A percentile compares a stretch with the other conserved stretches of the same genome.
Conservation (phyloP, 1,140 invertebrate genomes). For the Drosophila tristis region DNA sequence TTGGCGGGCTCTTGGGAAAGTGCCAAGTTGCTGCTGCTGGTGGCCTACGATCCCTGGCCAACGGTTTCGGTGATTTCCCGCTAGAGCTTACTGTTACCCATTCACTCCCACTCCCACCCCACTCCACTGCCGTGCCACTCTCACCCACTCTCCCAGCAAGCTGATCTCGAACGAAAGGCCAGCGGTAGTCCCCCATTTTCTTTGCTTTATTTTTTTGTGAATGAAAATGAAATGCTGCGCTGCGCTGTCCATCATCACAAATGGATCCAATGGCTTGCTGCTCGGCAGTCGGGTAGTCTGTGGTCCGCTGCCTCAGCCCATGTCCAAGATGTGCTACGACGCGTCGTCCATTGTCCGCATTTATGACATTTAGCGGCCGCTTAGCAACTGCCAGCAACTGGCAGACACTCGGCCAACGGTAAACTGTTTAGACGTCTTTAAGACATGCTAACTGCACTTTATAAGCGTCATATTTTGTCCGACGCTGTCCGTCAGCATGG, state of each 20-base stretch:
- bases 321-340: slow-evolving; percentile 2
- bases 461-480: slow-evolving; percentile 70
- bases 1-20: slow-evolving; percentile 41
- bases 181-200: neutral
- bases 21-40: neutral
- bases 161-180: slow-evolving; percentile 40
- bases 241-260: slow-evolving; percentile 12
- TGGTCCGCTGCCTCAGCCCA: slow-evolving; percentile 7
- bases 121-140: neutral
- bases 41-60: slow-evolving; percentile 6
- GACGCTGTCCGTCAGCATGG: slow-evolving; percentile 38
- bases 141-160: slow-evolving; percentile 21
- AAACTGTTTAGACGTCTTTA: slow-evolving; percentile 71
- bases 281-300: no score
- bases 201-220: slow-evolving; percentile 30
- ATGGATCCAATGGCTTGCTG: no score
- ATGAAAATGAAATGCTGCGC: slow-evolving; percentile 63
- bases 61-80: slow-evolving; percentile 54
- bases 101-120: slow-evolving; percentile 15
- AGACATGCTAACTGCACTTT: slow-evolving; percentile 77
- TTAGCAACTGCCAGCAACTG: slow-evolving; percentile 23
- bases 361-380: slow-evolving; percentile 75
- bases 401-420: slow-evolving; percentile 41
- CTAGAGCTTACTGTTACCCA: slow-evolving; percentile 26
- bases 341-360: slow-evolving; percentile 43